These are phyloP conservation scores for Nothoprocta perdicaria DNA, from an alignment of 2,113 vertebrate genomes.

Conservation along the genomic window DNA sequence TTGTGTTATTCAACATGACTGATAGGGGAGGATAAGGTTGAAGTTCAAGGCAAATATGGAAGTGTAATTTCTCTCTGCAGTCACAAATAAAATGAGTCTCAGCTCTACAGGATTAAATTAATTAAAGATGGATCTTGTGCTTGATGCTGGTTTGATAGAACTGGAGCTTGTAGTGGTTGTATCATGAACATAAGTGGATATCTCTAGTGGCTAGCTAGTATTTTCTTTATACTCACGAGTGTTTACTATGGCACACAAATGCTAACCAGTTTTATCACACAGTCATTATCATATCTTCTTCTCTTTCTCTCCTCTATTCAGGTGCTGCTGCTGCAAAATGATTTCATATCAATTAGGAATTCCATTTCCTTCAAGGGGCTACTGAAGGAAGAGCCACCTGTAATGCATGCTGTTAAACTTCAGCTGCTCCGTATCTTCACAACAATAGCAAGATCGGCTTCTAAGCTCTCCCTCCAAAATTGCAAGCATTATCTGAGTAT, in stretches of 20 bases:
- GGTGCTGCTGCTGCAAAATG: constrained; percentile 51
- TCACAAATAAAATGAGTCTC: constrained; percentile 74
- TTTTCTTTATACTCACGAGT: constrained; percentile 72
- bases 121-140: constrained; percentile 75
- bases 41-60: constrained; percentile 76
- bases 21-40: constrained; percentile 69
- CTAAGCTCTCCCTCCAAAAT: background rate
- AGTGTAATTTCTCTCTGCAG: constrained; percentile 72
- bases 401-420: constrained; percentile 50
- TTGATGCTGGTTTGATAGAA: constrained; percentile 74
- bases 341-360: constrained; percentile 63
- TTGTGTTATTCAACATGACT: constrained; percentile 73
- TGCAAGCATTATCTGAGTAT: background rate
- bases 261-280: constrained; percentile 70
- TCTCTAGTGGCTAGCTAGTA: constrained; percentile 74
- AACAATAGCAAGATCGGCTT: background rate
- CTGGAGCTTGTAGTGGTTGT: constrained; percentile 71
- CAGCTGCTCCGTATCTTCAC: background rate
- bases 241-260: constrained; percentile 70
- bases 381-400: constrained; percentile 53
- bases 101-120: constrained; percentile 75
- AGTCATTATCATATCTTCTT: constrained; percentile 66
- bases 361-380: constrained; percentile 61
- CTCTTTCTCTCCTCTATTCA: constrained; percentile 60
- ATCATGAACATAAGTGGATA: constrained; percentile 74